A percentile compares a stretch with the other conserved stretches of the same genome.
These are phyloP conservation scores for Volucella zonaria DNA, from an alignment of 2,888 invertebrate genomes.

Conservation along the genomic window DNA sequence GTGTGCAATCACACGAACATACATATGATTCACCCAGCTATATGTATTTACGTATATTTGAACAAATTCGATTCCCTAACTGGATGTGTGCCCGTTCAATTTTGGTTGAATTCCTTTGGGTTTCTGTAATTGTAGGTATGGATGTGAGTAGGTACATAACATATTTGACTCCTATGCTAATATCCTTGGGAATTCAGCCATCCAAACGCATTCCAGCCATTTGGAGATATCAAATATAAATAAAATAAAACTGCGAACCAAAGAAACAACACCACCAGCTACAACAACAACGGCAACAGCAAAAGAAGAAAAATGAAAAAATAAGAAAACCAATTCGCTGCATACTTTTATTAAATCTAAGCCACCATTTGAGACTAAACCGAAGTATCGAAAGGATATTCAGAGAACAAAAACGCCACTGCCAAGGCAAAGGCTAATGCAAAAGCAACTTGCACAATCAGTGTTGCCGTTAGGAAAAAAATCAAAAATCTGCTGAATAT, in stretches of 20 bases:
- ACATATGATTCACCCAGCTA: neutral
- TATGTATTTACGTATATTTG: slow-evolving; percentile 25
- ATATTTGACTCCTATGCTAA: slow-evolving; percentile 41
- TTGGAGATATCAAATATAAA: slow-evolving; percentile 70
- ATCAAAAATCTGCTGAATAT: no score
- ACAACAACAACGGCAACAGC: neutral
- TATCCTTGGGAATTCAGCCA: slow-evolving; percentile 62
- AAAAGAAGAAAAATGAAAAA: slow-evolving; percentile 9
- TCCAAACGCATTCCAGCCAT: slow-evolving; percentile 63
- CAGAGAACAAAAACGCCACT: slow-evolving; percentile 46
- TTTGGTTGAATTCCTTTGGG: slow-evolving; percentile 58
- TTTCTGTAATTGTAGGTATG: slow-evolving; percentile 4
- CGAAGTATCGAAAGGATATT: slow-evolving; percentile 49
- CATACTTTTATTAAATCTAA: slow-evolving; percentile 74
- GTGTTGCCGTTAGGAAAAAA: no score
- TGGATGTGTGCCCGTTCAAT: slow-evolving; percentile 46
- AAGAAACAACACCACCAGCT: neutral
- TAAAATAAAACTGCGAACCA: slow-evolving; percentile 58
- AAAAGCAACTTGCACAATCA: no score
- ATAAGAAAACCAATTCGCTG: slow-evolving; percentile 54
- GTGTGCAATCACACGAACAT: slow-evolving; percentile 59
- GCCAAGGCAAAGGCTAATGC: slow-evolving; percentile 8
- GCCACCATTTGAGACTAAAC: slow-evolving; percentile 72
- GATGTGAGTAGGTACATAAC: neutral
- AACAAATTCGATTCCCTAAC: slow-evolving; percentile 57